Evolutionary conservation across 2,797 vertebrate genomes (phyloP), one percentile per base, ranked within the genome.

Genomic region (Mormyrops attenuatus): DNA sequence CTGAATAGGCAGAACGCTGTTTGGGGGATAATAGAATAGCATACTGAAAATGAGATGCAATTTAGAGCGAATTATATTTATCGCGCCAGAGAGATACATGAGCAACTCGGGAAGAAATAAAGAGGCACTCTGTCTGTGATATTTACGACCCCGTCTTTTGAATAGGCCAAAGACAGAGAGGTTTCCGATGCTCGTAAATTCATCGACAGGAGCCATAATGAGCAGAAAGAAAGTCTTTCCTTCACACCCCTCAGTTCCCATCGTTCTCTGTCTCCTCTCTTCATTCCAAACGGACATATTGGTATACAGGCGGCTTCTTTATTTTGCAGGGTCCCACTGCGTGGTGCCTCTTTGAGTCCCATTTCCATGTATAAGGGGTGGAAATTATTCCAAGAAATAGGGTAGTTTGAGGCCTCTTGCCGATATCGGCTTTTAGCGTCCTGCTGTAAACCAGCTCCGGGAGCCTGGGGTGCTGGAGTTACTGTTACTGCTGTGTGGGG

Each of bases 31-130:
- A 91, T 91, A 11, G 90, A 91, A 90, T 87, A 80, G 88, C 91
- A 50, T 89, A 90, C 92, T 93, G 93, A 92, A 93, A 94, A 93
- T 93, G 90, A 91, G 91, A 90, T 87, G 80, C 90, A 92, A 91
- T 92, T 89, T 91, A 90, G 87, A 93, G 91, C 89, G 91, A 93
- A 94, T 94, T 94, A 93, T 90, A 93, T 92, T 93, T 91, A 63
- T 82, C 73, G 87, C 60, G 73, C 50, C 50, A 11, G 50, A 52
- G 87, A 63, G 77, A 84, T 50, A 88, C 22, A 60, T 17, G 69
- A 41, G 77, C 69, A n/a, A 22, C 86, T 63, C 20, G 9, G 30
- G 7, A 55, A 53, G 55, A 85, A 69, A 88, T 55, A 66, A 57
- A 87, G 69, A 88, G 60, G 52, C 53, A 55, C 44, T 69, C 20